These are phyloP conservation scores for Buathra laborator DNA, from an alignment of 2,888 invertebrate genomes.

Conservation along the genomic window DNA sequence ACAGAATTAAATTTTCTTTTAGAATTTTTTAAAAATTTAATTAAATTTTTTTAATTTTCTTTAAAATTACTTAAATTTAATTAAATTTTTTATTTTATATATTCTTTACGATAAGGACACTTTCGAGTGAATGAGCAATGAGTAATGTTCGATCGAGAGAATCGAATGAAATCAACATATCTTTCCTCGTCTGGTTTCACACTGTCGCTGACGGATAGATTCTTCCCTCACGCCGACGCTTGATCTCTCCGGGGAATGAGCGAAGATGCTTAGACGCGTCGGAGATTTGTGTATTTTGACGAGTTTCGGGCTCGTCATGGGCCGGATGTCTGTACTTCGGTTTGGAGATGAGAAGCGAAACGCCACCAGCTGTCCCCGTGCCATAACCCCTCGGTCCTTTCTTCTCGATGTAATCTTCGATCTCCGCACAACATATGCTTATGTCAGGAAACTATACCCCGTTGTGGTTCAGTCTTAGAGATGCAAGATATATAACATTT, in stretches of 20 bases:
- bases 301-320: conserved; percentile 79
- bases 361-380: conserved; percentile 79
- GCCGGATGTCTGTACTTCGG: conserved; percentile 83
- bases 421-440: conserved; percentile 15
- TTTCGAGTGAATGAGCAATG: background rate
- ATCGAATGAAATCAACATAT: background rate
- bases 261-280: conserved; percentile 62
- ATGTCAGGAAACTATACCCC: conserved; percentile 40
- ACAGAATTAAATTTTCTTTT: background rate
- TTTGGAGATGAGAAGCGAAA: conserved; percentile 73
- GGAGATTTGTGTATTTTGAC: conserved; percentile 84
- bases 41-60: background rate
- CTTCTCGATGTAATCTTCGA: conserved; percentile 32
- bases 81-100: background rate
- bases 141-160: background rate
- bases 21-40: background rate
- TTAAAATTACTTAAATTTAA: too few relatives aligned
- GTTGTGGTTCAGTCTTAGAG: conserved; percentile 6
- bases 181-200: conserved; percentile 7
- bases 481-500: background rate
- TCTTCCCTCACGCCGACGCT: conserved; percentile 27
- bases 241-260: conserved; percentile 37
- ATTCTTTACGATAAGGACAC: background rate
- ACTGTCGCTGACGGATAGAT: conserved; percentile 45
- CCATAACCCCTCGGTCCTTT: conserved; percentile 40